phyloP scores from a whole-genome alignment of 2,888 invertebrate genomes.

The Nowickia ferox region DNA sequence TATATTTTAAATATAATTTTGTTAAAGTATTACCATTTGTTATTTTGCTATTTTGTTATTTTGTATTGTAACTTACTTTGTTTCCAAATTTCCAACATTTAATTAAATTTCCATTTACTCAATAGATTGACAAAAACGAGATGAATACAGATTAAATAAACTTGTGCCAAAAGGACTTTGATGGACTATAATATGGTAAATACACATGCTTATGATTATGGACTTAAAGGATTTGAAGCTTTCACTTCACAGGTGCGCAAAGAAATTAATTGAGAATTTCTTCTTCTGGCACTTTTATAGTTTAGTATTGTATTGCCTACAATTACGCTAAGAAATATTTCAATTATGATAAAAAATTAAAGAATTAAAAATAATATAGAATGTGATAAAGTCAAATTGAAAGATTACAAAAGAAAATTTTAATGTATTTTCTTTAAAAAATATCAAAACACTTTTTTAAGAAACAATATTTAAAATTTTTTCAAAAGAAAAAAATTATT shows the following conservation, averaged over 20 bases:
- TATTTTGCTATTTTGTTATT: background rate
- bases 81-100: background rate
- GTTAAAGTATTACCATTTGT: too few relatives aligned
- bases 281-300: background rate
- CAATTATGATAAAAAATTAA: conserved; percentile 24
- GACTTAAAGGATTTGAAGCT: conserved; percentile 11
- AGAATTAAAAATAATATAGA: conserved; percentile 21
- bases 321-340: conserved; percentile 46
- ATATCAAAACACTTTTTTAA: conserved; percentile 35
- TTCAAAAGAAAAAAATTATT: conserved; percentile 32
- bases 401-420: conserved; percentile 52
- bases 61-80: background rate
- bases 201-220: conserved; percentile 1
- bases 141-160: conserved; percentile 12
- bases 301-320: conserved; percentile 34
- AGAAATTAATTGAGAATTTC: background rate
- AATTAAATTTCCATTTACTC: conserved; percentile 2
- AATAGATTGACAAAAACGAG: conserved; percentile 3
- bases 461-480: conserved; percentile 64
- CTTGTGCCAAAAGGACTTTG: conserved; percentile 26
- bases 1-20: too few relatives aligned
- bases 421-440: conserved; percentile 59
- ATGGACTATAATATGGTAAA: background rate
- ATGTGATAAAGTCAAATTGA: conserved; percentile 64
- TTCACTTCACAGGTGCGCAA: background rate